A percentile compares a stretch with the other conserved stretches of the same genome.
Evolutionary conservation across 2,113 vertebrate species (phyloP).

Genomic region (Cephalopterus ornatus): DNA sequence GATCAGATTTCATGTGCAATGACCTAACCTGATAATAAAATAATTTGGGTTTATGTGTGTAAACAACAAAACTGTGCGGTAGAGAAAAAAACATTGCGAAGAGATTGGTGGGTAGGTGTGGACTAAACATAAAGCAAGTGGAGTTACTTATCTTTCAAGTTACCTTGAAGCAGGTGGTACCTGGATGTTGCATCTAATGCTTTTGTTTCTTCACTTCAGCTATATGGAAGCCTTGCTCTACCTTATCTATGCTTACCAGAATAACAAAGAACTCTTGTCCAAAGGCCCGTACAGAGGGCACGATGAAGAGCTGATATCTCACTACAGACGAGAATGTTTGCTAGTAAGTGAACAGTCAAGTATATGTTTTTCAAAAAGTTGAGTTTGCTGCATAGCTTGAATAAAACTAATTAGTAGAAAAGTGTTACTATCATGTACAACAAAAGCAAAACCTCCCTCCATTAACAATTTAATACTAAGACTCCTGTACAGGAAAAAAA

Average conservation of each 20-base stretch:
- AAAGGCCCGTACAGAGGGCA: slow-evolving; percentile 91
- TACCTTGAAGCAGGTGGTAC: neutral
- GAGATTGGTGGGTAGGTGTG: neutral
- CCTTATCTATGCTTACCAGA: slow-evolving; percentile 93
- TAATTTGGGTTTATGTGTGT: neutral
- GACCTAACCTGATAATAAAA: neutral
- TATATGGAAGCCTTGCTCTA: slow-evolving; percentile 92
- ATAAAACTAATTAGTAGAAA: neutral
- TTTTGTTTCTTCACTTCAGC: slow-evolving; percentile 74
- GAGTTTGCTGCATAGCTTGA: neutral
- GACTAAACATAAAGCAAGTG: neutral
- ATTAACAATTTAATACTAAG: neutral
- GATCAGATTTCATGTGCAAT: neutral
- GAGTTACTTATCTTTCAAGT: neutral
- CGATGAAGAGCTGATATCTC: slow-evolving; percentile 85
- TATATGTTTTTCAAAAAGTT: neutral
- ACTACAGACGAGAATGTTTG: slow-evolving; percentile 93
- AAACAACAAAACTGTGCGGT: neutral
- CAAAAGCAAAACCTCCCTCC: neutral
- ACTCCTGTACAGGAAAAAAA: neutral
- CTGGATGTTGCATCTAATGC: neutral
- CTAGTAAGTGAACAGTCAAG: slow-evolving; percentile 82
- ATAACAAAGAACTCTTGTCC: slow-evolving; percentile 92
- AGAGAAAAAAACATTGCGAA: neutral
- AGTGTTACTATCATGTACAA: neutral